Conservation (phyloP, 2,797 vertebrate species). For the Sibirionetta formosa region DNA sequence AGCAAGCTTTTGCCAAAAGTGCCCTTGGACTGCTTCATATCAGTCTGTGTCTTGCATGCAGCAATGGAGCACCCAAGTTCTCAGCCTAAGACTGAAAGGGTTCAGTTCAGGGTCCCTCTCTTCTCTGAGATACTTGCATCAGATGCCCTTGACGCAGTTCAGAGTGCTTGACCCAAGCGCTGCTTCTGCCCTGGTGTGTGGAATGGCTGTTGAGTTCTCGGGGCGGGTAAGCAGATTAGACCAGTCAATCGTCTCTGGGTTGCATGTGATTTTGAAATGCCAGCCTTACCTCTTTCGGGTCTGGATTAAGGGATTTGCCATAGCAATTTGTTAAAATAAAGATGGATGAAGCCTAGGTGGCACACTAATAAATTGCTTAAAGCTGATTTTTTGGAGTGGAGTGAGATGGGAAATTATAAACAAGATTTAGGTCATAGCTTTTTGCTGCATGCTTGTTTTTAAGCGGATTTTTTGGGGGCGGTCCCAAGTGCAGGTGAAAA, state of each 20-base stretch:
- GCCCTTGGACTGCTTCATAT: not conserved
- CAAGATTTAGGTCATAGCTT: slow-evolving; percentile 59
- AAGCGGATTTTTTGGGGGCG: not conserved
- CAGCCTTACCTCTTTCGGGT: slow-evolving; percentile 74
- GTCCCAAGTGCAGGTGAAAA: slow-evolving; percentile 9
- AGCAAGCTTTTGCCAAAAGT: not conserved
- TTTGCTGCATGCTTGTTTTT: not conserved
- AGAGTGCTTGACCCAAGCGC: slow-evolving; percentile 50
- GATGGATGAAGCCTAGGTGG: slow-evolving; percentile 73
- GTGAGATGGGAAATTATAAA: slow-evolving; percentile 68
- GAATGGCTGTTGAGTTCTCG: slow-evolving; percentile 60
- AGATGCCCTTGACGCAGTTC: slow-evolving; percentile 32
- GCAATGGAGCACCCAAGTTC: not conserved
- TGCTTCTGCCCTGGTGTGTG: slow-evolving; percentile 46
- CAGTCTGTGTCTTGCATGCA: not conserved
- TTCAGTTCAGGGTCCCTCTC: not conserved
- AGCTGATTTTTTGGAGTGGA: slow-evolving; percentile 77
- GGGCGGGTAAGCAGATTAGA: slow-evolving; percentile 80
- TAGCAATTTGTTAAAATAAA: slow-evolving; percentile 84
- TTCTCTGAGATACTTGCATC: not conserved
- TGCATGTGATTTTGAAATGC: slow-evolving; percentile 76
- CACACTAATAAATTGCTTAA: slow-evolving; percentile 80
- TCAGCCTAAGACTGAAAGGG: not conserved
- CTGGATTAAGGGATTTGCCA: slow-evolving; percentile 82
- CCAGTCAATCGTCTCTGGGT: slow-evolving; percentile 74